A percentile compares a stretch with the other conserved stretches of the same genome.
These are phyloP conservation scores for Pitangus sulphuratus DNA, from an alignment of 2,797 vertebrate genomes.

Conservation along the genomic window DNA sequence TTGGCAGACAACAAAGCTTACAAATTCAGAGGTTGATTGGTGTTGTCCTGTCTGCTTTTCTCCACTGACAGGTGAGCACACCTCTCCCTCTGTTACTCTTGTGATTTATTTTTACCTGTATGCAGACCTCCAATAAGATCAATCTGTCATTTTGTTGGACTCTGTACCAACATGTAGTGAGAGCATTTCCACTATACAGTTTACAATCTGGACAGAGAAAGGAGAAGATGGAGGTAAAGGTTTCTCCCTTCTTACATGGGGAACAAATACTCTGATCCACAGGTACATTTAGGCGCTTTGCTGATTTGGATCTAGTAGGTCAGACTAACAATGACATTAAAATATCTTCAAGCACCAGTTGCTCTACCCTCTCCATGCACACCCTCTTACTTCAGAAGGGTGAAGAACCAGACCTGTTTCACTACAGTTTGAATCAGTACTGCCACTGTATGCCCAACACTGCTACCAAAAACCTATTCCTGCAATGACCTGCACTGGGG, in stretches of 20 bases:
- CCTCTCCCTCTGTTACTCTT: background rate
- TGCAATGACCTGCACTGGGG: background rate
- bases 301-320: background rate
- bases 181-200: background rate
- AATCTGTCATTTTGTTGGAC: background rate
- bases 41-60: background rate
- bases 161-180: background rate
- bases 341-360: background rate
- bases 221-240: background rate
- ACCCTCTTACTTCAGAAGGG: background rate
- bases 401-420: background rate
- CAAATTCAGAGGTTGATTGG: background rate
- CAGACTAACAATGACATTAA: background rate
- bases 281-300: background rate
- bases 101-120: background rate
- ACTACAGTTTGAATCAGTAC: background rate
- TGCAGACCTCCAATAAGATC: background rate
- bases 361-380: background rate
- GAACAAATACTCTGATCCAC: background rate
- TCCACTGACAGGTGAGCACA: background rate
- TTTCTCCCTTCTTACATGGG: background rate
- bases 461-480: background rate
- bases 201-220: background rate
- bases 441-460: background rate
- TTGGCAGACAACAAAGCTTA: background rate